phyloP scores from a whole-genome alignment of 2,797 vertebrate genomes.

The Pseudomugil gertrudae region DNA sequence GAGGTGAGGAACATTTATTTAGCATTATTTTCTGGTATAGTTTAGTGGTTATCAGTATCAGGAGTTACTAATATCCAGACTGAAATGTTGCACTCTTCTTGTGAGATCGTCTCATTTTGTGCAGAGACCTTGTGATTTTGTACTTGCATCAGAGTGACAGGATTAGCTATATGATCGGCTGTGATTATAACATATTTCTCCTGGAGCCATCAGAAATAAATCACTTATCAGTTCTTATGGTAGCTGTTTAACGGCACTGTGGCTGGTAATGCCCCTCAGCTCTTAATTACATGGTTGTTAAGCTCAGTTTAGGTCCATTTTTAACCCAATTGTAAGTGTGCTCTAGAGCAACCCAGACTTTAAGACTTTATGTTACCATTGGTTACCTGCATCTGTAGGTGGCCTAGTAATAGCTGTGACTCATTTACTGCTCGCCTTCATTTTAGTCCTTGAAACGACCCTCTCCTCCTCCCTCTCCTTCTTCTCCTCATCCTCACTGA shows the following conservation, averaged over 20 bases:
- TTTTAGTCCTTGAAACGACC: constrained; percentile 73
- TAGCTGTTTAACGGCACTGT: not conserved
- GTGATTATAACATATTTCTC: constrained; percentile 10
- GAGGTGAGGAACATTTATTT: not conserved
- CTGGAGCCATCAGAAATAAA: constrained; percentile 8
- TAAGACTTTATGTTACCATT: constrained; percentile 63
- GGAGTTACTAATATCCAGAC: too few relatives aligned
- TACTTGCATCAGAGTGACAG: not conserved
- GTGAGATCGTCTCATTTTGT: not conserved
- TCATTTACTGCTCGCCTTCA: constrained; percentile 62
- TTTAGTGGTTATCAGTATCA: too few relatives aligned
- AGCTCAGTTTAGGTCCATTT: constrained; percentile 39
- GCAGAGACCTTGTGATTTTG: not conserved
- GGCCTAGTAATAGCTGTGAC: constrained; percentile 63
- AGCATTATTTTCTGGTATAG: too few relatives aligned
- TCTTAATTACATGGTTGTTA: constrained; percentile 12
- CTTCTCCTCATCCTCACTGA: constrained; percentile 21
- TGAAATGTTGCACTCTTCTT: not conserved
- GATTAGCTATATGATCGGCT: constrained; percentile 17
- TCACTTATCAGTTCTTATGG: not conserved
- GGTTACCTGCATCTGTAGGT: constrained; percentile 67
- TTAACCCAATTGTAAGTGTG: constrained; percentile 35
- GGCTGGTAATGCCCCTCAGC: not conserved
- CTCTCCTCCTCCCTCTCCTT: constrained; percentile 20
- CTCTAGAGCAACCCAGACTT: constrained; percentile 43